phyloP scores from a whole-genome alignment of 2,797 vertebrate species.

The Acanthis flammea region DNA sequence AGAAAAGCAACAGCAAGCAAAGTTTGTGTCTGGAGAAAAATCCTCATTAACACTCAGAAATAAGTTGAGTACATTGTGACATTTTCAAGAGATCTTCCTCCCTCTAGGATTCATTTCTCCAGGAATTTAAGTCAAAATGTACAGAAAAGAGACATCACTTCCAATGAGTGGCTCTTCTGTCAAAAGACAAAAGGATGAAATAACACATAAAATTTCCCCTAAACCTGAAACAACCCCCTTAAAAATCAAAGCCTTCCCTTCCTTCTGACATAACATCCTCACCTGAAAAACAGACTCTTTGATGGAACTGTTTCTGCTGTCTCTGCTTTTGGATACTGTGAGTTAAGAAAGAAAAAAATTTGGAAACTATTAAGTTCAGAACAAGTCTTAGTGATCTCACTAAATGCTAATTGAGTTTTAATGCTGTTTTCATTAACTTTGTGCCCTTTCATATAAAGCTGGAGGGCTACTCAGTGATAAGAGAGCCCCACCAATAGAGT shows the following conservation, averaged over 20 bases:
- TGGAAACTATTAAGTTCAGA: constrained; percentile 18
- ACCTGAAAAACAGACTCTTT: neutral
- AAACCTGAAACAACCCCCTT: neutral
- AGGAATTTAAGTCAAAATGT: neutral
- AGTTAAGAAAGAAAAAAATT: neutral
- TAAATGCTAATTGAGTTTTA: constrained; percentile 58
- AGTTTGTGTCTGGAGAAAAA: neutral
- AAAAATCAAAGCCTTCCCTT: neutral
- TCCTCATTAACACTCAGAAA: neutral
- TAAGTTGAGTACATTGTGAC: neutral
- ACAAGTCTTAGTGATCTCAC: constrained; percentile 31
- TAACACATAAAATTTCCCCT: neutral
- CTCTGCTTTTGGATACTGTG: neutral
- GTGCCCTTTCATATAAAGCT: constrained; percentile 60
- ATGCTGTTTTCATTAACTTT: constrained; percentile 69
- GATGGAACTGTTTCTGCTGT: neutral
- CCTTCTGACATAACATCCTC: neutral
- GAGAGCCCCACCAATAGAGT: constrained; percentile 12
- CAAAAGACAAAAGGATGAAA: neutral
- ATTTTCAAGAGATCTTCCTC: neutral
- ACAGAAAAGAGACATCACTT: neutral
- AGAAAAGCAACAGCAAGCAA: neutral
- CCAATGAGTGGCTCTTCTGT: neutral
- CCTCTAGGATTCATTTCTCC: neutral
- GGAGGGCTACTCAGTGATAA: constrained; percentile 57